phyloP scores from a whole-genome alignment of 2,888 invertebrate species.

The Carabus problematicus region DNA sequence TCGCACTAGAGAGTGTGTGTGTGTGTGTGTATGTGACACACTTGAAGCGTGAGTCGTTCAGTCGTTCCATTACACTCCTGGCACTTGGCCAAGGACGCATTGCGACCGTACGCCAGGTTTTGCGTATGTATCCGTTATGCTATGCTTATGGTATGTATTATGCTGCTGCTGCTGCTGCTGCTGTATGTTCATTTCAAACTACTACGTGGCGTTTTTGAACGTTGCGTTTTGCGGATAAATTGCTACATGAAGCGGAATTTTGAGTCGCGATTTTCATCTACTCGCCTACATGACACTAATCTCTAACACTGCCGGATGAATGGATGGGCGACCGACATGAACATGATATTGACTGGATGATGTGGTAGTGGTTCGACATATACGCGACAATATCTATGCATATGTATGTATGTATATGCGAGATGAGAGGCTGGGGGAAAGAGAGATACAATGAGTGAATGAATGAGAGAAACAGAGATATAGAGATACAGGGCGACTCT shows the following conservation, averaged over 20 bases:
- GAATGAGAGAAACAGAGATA: too few species aligned
- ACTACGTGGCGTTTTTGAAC: not conserved
- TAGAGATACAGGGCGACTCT: too few species aligned
- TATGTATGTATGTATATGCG: too few species aligned
- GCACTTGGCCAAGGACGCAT: conserved; percentile 57
- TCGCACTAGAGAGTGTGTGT: conserved; percentile 20
- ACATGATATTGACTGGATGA: not conserved
- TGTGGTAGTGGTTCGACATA: too few species aligned
- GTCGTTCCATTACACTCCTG: conserved; percentile 46
- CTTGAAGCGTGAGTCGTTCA: conserved; percentile 34
- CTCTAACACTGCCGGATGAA: conserved; percentile 27
- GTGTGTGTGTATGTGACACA: conserved; percentile 1
- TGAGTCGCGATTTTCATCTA: not conserved
- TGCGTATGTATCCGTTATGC: conserved; percentile 28
- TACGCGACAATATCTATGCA: too few species aligned
- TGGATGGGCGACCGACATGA: conserved; percentile 21
- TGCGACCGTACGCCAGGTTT: conserved; percentile 50
- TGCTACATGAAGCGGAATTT: conserved; percentile 7
- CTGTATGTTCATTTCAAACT: not conserved
- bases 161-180: not conserved
- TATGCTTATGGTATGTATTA: not conserved
- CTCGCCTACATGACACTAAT: conserved; percentile 9
- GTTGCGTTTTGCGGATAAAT: conserved; percentile 3
- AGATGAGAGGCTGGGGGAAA: too few species aligned
- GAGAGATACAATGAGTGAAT: too few species aligned